Percentiles rank a stretch among this genome's conserved stretches.
These are phyloP conservation scores for Scomber colias DNA, from an alignment of 2,113 vertebrate species.

Conservation along the genomic window DNA sequence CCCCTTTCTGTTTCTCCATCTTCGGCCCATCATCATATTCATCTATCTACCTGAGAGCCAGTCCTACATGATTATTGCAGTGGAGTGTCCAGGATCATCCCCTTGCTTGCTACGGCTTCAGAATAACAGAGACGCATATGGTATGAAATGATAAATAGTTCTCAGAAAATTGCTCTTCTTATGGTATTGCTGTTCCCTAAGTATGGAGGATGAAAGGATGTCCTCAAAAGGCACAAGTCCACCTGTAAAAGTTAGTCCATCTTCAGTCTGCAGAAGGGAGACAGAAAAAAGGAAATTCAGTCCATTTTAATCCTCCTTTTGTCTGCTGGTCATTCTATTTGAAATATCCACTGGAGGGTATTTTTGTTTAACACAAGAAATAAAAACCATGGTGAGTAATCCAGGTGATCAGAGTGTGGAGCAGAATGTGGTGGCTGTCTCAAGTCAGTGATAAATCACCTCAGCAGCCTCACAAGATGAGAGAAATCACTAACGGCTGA, in stretches of 20 bases:
- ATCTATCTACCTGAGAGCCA: slow-evolving; percentile 24
- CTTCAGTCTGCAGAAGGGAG: slow-evolving; percentile 32
- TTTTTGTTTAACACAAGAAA: slow-evolving; percentile 37
- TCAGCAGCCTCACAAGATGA: slow-evolving; percentile 69
- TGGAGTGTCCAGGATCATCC: neutral
- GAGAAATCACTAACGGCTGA: slow-evolving; percentile 71
- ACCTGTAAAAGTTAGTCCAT: slow-evolving; percentile 67
- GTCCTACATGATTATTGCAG: slow-evolving; percentile 44
- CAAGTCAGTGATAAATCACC: slow-evolving; percentile 76
- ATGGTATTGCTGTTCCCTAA: neutral
- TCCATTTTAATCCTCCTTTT: slow-evolving; percentile 68
- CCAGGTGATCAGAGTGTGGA: slow-evolving; percentile 66
- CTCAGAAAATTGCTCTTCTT: neutral
- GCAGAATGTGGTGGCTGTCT: slow-evolving; percentile 60
- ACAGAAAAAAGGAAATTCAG: slow-evolving; percentile 7
- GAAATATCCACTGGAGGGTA: slow-evolving; percentile 58
- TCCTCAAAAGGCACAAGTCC: slow-evolving; percentile 18
- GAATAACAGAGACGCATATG: slow-evolving; percentile 29
- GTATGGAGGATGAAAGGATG: neutral
- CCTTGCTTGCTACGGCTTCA: slow-evolving; percentile 25
- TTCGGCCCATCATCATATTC: slow-evolving; percentile 17
- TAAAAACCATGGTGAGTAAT: slow-evolving; percentile 42
- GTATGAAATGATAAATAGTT: neutral
- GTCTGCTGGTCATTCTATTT: slow-evolving; percentile 46
- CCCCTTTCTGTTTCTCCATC: slow-evolving; percentile 35